Percentiles rank a stretch among this genome's conserved stretches.
Conservation (phyloP, 2,797 vertebrate species). For the Echiichthys vipera region DNA sequence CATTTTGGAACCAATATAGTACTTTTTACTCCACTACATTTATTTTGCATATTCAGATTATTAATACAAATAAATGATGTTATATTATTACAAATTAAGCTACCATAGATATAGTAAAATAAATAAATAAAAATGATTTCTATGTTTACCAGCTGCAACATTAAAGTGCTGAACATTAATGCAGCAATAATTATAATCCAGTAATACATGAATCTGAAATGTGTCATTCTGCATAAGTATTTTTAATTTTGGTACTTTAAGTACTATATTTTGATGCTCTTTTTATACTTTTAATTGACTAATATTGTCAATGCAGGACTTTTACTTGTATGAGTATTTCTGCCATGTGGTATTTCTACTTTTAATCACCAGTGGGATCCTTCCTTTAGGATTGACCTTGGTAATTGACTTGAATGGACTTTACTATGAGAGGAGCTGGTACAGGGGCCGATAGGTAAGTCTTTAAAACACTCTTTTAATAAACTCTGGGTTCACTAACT, state of each 20-base stretch:
- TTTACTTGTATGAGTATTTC: no score
- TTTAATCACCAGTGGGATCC: no score
- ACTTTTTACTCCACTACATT: background rate
- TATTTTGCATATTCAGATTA: background rate
- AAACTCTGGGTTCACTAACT: no score
- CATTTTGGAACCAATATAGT: background rate
- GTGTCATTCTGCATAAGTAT: background rate
- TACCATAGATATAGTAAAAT: background rate
- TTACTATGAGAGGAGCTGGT: no score
- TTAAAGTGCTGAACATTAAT: background rate
- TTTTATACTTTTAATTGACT: no score
- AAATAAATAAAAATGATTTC: no score
- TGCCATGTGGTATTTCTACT: no score
- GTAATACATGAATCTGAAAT: background rate
- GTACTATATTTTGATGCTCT: background rate
- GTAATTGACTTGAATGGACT: no score
- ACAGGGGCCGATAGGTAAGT: no score
- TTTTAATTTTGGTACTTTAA: background rate
- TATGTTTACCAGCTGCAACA: background rate
- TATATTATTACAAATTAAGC: background rate
- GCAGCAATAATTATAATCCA: background rate
- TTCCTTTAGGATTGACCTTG: no score
- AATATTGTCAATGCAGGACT: background rate
- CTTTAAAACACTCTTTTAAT: no score
- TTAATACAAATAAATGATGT: background rate